Base-by-base conservation (phyloP, 2,113 vertebrate genomes). In the Podarcis raffonei region DNA sequence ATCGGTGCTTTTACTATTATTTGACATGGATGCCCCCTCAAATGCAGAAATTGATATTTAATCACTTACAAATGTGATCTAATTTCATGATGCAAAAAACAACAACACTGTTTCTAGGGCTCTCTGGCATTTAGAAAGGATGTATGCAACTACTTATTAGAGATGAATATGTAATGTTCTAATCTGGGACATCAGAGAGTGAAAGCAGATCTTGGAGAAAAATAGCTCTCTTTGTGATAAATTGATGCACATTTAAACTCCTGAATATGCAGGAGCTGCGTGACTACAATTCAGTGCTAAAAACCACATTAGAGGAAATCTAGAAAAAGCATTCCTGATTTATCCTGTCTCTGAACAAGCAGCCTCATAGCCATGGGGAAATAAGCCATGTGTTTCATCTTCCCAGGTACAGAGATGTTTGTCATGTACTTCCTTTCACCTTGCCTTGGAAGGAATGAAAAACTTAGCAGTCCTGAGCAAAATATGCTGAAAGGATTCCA, bases 191-290 rank as follows among this genome's bases (percentile, higher is more conserved):
- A 79, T 53, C 39, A 69, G 76, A 32, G 39, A 78, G 22, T 69
- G n/a, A 87, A 79, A 79, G 39, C 20, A 68, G 30, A 66, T 87
- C 39, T 74, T 66, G 35, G 3, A 48, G 48, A 20, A 15, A 79
- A 69, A 69, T 25, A 87, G 18, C 62, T 75, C 13, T 85, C 48
- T 85, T 85, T 75, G 16, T 79, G 62, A 79, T 80, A 87, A 87
- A 87, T 66, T 68, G 53, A 76, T 23, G 48, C 65, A 87, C 68
- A 87, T 87, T 87, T 87, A 87, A 79, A 69, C 85, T 69, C 69
- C 30, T 87, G 76, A 87, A 79, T 87, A 87, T 87, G 39, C 65
- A 87, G 65, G 23, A 35, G 22, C 30, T 79, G 30, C 23, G n/a
- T 79, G 42, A 87, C 68, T 79, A 69, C n/a, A 79, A 87, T 87